Conservation (phyloP, 2,797 vertebrate genomes). For the Sarcoramphus papa region DNA sequence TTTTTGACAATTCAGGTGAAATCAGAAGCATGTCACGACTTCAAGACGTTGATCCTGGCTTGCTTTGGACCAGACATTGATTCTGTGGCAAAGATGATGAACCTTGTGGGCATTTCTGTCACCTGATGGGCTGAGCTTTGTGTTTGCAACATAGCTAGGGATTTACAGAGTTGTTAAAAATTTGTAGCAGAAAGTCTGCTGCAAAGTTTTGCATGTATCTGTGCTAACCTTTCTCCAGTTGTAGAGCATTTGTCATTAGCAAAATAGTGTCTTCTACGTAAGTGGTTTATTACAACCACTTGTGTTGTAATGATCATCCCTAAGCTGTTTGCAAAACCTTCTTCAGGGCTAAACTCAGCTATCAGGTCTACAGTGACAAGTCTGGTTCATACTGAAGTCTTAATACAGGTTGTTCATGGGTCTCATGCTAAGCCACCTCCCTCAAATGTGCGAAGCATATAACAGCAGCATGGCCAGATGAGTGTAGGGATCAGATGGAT, state of each 20-base stretch:
- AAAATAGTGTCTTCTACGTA: background rate
- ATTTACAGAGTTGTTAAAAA: background rate
- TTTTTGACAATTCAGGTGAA: background rate
- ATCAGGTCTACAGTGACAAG: background rate
- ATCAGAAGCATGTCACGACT: background rate
- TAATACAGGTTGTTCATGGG: fast-evolving
- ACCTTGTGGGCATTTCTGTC: background rate
- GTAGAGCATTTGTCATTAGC: background rate
- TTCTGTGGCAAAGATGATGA: background rate
- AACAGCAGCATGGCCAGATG: background rate
- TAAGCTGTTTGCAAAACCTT: background rate
- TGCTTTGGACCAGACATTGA: background rate
- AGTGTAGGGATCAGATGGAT: background rate
- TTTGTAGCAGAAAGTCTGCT: background rate
- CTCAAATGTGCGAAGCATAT: fast-evolving
- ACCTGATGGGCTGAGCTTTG: background rate
- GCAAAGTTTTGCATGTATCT: background rate
- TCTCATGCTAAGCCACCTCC: background rate
- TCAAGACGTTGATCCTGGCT: background rate
- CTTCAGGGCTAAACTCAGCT: background rate
- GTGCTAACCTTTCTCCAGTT: background rate
- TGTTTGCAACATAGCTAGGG: background rate
- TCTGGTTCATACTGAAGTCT: background rate
- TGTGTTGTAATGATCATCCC: background rate
- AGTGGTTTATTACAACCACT: background rate